Evolutionary conservation across 2,113 vertebrate species (phyloP).

Genomic region (Neolamprologus falcicula): DNA sequence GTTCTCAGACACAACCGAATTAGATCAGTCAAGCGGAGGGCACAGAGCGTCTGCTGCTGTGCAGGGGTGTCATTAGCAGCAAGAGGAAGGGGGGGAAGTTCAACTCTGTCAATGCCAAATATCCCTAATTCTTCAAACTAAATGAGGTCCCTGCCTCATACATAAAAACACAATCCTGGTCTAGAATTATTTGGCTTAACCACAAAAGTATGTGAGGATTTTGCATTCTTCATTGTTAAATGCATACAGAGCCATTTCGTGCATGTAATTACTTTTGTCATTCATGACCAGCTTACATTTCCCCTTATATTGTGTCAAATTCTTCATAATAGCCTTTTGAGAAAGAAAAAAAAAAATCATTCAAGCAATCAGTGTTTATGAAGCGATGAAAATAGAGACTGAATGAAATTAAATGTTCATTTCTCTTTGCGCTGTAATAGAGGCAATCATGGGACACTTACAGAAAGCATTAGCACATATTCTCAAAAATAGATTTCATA

Average conservation of each 20-base stretch:
- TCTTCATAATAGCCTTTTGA: neutral
- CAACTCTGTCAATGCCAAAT: slow-evolving; percentile 34
- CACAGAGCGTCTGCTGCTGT: slow-evolving; percentile 39
- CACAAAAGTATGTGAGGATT: neutral
- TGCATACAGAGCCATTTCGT: neutral
- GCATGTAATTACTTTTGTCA: slow-evolving; percentile 15
- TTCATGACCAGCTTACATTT: neutral
- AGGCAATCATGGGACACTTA: neutral
- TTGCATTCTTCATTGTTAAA: neutral
- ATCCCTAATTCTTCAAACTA: slow-evolving; percentile 16
- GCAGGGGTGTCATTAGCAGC: slow-evolving; percentile 25
- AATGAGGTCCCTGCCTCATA: slow-evolving; percentile 10
- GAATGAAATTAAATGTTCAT: slow-evolving; percentile 1
- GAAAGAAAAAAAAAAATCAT: neutral
- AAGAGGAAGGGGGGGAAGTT: neutral
- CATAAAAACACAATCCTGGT: neutral
- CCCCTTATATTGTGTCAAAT: neutral
- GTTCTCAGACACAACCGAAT: slow-evolving; percentile 59
- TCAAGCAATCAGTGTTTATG: slow-evolving; percentile 20
- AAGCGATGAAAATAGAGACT: neutral
- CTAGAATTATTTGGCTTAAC: slow-evolving; percentile 2
- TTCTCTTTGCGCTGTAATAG: neutral
- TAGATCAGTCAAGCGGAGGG: slow-evolving; percentile 65
- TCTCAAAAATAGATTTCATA: neutral
- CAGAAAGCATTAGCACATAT: neutral